These are phyloP conservation scores for Glaucomys volans DNA, from an alignment of 2,113 vertebrate species.

Conservation along the genomic window DNA sequence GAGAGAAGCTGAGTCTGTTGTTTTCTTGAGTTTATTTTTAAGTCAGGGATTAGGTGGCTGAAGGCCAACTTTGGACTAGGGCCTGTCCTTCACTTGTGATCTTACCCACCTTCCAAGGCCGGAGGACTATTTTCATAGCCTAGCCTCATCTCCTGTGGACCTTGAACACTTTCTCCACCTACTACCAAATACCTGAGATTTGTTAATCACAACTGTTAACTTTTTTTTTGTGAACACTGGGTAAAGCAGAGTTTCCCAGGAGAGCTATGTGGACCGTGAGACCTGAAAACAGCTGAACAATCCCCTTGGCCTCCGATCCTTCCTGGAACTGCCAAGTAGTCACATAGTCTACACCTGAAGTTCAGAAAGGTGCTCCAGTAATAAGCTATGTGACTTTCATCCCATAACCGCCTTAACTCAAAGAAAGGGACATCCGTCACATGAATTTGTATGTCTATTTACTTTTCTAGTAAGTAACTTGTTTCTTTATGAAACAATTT, in stretches of 20 bases:
- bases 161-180: conserved; percentile 33
- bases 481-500: conserved; percentile 7
- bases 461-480: not conserved
- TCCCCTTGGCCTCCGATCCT: not conserved
- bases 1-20: not conserved
- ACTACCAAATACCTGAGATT: not conserved
- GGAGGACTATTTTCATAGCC: not conserved
- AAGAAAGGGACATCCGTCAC: not conserved
- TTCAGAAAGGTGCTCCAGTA: not conserved
- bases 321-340: not conserved
- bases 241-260: not conserved
- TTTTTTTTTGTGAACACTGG: conserved; percentile 30
- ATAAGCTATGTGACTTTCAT: not conserved
- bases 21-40: not conserved
- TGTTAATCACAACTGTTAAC: conserved; percentile 22
- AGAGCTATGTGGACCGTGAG: not conserved
- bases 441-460: not conserved
- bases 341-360: not conserved
- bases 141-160: not conserved
- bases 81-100: not conserved
- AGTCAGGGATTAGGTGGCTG: not conserved
- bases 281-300: not conserved
- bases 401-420: not conserved
- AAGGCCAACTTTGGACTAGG: not conserved
- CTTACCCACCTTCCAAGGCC: not conserved